Evolutionary conservation across 2,888 invertebrate genomes (phyloP), one percentile per base, ranked within the genome.

Genomic region (Gastracanthus pulcherrimus): DNA sequence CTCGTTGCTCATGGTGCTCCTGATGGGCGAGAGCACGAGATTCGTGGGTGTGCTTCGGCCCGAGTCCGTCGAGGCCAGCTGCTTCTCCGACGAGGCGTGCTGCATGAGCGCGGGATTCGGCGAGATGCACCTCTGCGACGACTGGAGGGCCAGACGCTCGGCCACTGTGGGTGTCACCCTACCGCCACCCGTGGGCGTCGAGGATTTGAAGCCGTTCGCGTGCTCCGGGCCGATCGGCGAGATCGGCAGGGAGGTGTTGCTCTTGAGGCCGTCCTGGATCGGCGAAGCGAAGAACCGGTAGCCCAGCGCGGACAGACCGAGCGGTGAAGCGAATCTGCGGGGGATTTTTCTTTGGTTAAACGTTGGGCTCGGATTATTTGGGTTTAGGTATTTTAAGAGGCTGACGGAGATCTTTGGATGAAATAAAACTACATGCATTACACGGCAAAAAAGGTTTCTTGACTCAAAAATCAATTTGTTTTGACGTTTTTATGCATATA

Each of bases 1-100:
- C 88, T 96, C 96, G 85, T 95, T 95, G n/a, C 95, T 95, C 95
- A 96, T 95, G 0, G 94, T 94, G 2, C 95, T 95, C 90, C 94
- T 95, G 29, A 95, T 94, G 0, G 95, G 95, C 1, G 95, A 95
- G 9, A 95, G 86, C 3, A 90, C 83, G 13, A 88, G 80, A 45
- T 86, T 86, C 16, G 87, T 88, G 6, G 90, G 89, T 2, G 90
- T 88, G 31, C 83, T 87, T 29, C 89, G 83, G 0, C 88, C 88
- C 3, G 89, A 89, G 48, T 83, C 87, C 13, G 71, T 87, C 13
- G 71, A 36, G 3, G 48, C 1, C 38, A 45, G 31, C 23, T 77
- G 76, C 51, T 87, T 84, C 36, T 86, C 84, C 13, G 87, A 84
- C 11, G 81, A 81, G 13, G 76, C 79, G 80, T 82, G 48, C 51